phyloP scores from a whole-genome alignment of 2,797 vertebrate genomes.

The Carapus acus region DNA sequence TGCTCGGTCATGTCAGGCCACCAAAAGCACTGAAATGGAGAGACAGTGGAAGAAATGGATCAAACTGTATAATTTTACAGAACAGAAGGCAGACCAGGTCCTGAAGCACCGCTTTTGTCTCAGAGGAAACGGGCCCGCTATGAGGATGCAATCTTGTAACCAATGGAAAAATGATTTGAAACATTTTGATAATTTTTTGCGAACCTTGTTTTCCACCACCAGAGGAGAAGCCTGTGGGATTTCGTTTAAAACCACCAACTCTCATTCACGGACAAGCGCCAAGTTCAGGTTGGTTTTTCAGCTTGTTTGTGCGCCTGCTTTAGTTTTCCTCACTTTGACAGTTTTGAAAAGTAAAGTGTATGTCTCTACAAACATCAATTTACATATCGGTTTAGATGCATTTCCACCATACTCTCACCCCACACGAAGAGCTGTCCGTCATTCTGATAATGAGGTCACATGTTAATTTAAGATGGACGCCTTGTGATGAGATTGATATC shows the following conservation, averaged over 20 bases:
- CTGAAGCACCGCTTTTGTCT: conserved; percentile 26
- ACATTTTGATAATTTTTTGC: conserved; percentile 11
- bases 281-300: conserved; percentile 80
- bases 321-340: conserved; percentile 6
- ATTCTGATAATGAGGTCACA: no score
- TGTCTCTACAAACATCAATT: background rate
- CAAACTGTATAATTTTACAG: conserved; percentile 18
- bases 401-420: no score
- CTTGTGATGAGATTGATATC: no score
- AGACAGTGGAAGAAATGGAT: conserved; percentile 33
- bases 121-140: conserved; percentile 32
- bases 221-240: conserved; percentile 96
- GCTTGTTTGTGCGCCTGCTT: background rate
- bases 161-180: conserved; percentile 18
- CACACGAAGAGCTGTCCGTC: no score
- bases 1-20: conserved; percentile 24
- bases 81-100: conserved; percentile 16
- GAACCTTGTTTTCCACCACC: conserved; percentile 35
- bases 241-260: conserved; percentile 95
- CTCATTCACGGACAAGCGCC: conserved; percentile 97
- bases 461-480: no score
- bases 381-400: background rate
- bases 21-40: conserved; percentile 36
- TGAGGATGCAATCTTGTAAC: conserved; percentile 8
- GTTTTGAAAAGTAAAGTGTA: conserved; percentile 8